These are phyloP conservation scores for Pteropus rufus DNA, from an alignment of 2,797 vertebrate genomes.

Conservation along the genomic window DNA sequence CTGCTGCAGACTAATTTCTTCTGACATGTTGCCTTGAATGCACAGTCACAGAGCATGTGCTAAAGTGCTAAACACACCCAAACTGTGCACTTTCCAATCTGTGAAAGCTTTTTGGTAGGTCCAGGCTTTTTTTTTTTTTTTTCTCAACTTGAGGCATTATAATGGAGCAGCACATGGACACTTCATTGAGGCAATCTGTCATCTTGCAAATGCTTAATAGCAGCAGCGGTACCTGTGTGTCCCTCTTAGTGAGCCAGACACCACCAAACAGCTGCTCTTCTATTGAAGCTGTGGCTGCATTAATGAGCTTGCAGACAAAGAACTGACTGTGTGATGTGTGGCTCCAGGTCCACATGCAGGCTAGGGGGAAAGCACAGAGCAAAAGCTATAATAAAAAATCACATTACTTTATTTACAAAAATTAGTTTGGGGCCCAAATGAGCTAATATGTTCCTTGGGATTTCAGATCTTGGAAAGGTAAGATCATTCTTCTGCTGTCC, in stretches of 20 bases:
- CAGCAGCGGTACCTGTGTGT: slow-evolving; percentile 59
- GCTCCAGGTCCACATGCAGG: not conserved
- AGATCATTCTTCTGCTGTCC: not conserved
- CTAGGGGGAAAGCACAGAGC: not conserved
- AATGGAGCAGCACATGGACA: slow-evolving; percentile 67
- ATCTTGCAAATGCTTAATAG: slow-evolving; percentile 39
- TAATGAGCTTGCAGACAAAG: slow-evolving; percentile 70
- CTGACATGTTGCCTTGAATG: slow-evolving; percentile 72
- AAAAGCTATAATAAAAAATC: not conserved
- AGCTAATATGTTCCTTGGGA: not conserved
- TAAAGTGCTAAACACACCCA: slow-evolving; percentile 77
- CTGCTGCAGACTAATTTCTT: slow-evolving; percentile 71
- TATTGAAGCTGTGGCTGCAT: slow-evolving; percentile 26
- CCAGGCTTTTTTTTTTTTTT: slow-evolving; percentile 47
- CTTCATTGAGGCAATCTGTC: slow-evolving; percentile 71
- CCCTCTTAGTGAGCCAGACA: slow-evolving; percentile 37
- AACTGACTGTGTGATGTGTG: slow-evolving; percentile 34
- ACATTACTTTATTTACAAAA: not conserved
- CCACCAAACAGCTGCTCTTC: slow-evolving; percentile 65
- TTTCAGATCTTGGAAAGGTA: not conserved
- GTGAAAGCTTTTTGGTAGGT: slow-evolving; percentile 68
- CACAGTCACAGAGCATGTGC: slow-evolving; percentile 78
- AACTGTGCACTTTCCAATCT: slow-evolving; percentile 74
- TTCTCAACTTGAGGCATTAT: slow-evolving; percentile 55
- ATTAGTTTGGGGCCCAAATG: not conserved